Percentiles rank a stretch among this genome's conserved stretches.
These are phyloP conservation scores for Ceryle rudis DNA, from an alignment of 2,797 vertebrate genomes.

Conservation along the genomic window DNA sequence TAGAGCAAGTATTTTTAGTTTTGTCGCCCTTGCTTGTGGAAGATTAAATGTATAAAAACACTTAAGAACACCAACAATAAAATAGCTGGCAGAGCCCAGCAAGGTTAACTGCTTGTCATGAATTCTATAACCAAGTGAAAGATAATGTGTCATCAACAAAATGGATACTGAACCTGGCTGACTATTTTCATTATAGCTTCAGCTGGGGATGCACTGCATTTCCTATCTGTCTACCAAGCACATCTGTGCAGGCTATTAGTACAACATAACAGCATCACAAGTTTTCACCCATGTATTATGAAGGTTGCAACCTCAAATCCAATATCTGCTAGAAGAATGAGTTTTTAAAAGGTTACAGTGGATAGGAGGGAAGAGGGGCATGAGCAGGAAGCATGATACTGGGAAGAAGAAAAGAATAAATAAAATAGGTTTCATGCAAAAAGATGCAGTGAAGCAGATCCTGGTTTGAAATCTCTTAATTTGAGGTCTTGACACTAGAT, in stretches of 20 bases:
- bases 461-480: not conserved
- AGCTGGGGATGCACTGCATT: accelerated
- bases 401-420: not conserved
- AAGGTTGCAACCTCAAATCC: not conserved
- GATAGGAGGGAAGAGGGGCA: accelerated
- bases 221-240: not conserved
- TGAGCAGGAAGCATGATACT: too few relatives aligned
- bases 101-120: not conserved
- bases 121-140: not conserved
- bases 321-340: not conserved
- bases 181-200: not conserved
- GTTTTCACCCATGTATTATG: accelerated
- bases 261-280: not conserved
- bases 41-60: not conserved
- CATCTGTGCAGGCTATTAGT: accelerated
- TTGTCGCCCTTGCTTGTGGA: not conserved
- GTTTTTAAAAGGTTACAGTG: not conserved
- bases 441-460: not conserved
- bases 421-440: accelerated
- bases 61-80: not conserved
- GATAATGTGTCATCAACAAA: not conserved
- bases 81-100: not conserved
- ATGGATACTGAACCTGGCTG: not conserved
- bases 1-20: not conserved
- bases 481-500: not conserved